Base-by-base conservation (phyloP, 2,888 invertebrate genomes). In the Oegoconia quadripuncta region DNA sequence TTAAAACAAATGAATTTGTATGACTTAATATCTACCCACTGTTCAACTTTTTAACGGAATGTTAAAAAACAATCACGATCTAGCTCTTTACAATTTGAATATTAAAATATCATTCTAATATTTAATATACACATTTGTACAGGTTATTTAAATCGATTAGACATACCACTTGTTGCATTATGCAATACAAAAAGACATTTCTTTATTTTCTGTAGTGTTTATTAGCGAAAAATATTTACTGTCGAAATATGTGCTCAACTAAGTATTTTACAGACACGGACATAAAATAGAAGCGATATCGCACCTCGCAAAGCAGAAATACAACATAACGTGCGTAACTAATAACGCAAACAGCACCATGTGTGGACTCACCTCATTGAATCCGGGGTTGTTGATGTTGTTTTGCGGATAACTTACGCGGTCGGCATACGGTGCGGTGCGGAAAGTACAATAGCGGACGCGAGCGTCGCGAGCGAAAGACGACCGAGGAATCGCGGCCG, bases 301-400 rank as follows among this genome's bases (percentile, higher is more conserved):
- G 11, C 5, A 31, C 18, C 29, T 39, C 63, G 63, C 64, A 53
- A 55, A 59, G 63, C 63, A 59, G 38, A 58, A 48, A 44, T 42
- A 45, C 43, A 25, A 34, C n/a, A 14, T 26, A 11, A 34, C 3
- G 16, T 7, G 9, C n/a, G 7, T 5, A 20, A 27, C 11, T 42
- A 34, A 39, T 25, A 34, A 33, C 23, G 34, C 37, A 44, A 41
- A 41, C 37, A 34, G 37, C 26, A 35, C 12, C 23, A 23, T 3
- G 23, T 20, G 20, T 20, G 33, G 36, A 64, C 72, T 69, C 44
- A 78, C 77, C 77, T 76, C 77, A 78, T 78, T 67, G 70, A 64
- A 58, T 48, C 46, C 48, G 47, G 52, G 50, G 53, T 34, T 49
- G 46, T 52, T 50, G 47, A 55, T 49, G 47, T 54, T 52, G 48